These are phyloP conservation scores for Subacronicta megacephala DNA, from an alignment of 2,888 invertebrate genomes.

Conservation along the genomic window DNA sequence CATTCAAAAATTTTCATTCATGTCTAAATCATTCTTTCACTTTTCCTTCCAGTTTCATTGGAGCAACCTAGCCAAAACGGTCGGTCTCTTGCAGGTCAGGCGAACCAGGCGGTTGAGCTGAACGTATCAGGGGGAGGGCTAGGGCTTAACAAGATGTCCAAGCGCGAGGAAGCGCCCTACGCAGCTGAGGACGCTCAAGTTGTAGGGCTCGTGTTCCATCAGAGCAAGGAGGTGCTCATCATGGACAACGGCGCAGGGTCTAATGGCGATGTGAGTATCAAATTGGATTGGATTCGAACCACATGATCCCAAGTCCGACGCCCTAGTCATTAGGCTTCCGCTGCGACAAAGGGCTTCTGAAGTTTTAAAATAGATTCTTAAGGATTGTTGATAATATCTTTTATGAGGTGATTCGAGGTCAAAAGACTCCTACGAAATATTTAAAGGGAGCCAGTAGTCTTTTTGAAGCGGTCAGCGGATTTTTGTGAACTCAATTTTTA, in stretches of 20 bases:
- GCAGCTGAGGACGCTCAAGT: slow-evolving; percentile 96
- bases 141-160: slow-evolving; percentile 95
- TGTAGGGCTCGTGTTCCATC: slow-evolving; percentile 96
- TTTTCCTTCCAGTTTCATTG: slow-evolving; percentile 37
- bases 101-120: slow-evolving; percentile 89
- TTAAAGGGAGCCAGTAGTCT: too few species aligned
- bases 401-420: too few species aligned
- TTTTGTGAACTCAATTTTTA: too few species aligned
- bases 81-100: slow-evolving; percentile 84
- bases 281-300: too few species aligned
- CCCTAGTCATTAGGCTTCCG: too few species aligned
- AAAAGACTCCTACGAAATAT: too few species aligned
- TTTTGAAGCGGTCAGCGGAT: too few species aligned
- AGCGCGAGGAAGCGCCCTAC: slow-evolving; percentile 94
- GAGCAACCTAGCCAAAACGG: slow-evolving; percentile 42
- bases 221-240: slow-evolving; percentile 96
- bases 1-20: neutral
- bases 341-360: too few species aligned
- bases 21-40: neutral
- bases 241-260: slow-evolving; percentile 92
- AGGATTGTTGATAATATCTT: too few species aligned
- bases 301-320: too few species aligned
- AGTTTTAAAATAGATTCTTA: too few species aligned
- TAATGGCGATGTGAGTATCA: slow-evolving; percentile 77
- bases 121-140: slow-evolving; percentile 94